Conservation (phyloP, 2,888 invertebrate species). For the Dasysyrphus tricinctus region DNA sequence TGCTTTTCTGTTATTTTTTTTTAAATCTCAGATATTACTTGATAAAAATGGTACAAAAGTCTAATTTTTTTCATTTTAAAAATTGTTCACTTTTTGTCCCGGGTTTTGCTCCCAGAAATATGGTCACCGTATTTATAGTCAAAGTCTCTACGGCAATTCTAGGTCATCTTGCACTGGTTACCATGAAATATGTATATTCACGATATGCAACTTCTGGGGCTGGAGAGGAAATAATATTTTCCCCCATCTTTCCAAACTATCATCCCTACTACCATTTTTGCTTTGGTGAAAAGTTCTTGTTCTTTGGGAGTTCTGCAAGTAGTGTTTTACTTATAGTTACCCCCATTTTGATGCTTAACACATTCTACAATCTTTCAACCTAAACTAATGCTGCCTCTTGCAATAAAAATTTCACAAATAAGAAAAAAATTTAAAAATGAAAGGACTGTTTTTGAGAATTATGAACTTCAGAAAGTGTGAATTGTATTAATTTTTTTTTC, state of each 20-base stretch:
- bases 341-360: background rate
- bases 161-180: slow-evolving; percentile 69
- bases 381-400: background rate
- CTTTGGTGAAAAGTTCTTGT: background rate
- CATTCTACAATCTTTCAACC: background rate
- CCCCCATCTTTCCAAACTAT: background rate
- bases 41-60: too few species aligned
- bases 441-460: background rate
- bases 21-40: too few species aligned
- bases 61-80: too few species aligned
- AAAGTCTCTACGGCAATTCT: slow-evolving; percentile 51
- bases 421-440: background rate
- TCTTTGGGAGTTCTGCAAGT: background rate
- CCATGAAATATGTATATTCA: slow-evolving; percentile 64
- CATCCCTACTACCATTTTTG: background rate
- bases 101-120: too few species aligned
- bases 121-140: too few species aligned
- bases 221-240: slow-evolving; percentile 28
- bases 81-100: too few species aligned
- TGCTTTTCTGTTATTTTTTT: too few species aligned
- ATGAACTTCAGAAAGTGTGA: background rate
- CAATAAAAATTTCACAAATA: background rate
- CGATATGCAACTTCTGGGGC: slow-evolving; percentile 13
- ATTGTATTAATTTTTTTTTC: background rate
- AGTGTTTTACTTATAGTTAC: background rate